Base-by-base conservation (phyloP, 2,888 invertebrate species). In the Lacanobia oleracea region DNA sequence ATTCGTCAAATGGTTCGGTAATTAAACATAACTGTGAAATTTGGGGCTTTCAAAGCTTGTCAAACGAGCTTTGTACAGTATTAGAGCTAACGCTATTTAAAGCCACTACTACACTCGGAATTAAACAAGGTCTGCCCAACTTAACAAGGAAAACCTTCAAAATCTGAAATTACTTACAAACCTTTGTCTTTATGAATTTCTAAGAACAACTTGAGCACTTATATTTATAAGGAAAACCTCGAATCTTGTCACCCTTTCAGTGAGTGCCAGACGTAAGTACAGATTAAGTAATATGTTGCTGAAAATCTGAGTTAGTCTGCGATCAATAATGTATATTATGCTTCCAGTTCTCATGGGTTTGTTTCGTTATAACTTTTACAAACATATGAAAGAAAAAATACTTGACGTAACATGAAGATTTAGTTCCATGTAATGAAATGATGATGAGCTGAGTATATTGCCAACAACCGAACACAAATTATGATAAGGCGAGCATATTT, bases 1-100 rank as follows among this genome's bases (percentile, higher is more conserved):
- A 75, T 27, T 50, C 23, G 14, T 64, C n/a, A 54, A 75, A 64
- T 40, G n/a, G 12, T 57, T 61, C 12, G 54, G 23, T 53, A 63
- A 64, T 51, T 62, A 16, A 75, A 27, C n/a, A 60, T 16, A 68
- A 75, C 68, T 63, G 2, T 53, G 14, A 40, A 69, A 51, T 61
- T 48, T 43, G 33, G 14, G 37, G 12, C 40, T 65, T 76, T 65
- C 27, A 61, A 61, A 65, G 51, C 50, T 61, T 65, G 16, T 61
- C 60, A 50, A 65, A 45, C 56, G 21, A 40, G 51, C 37, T 75
- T 68, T 60, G 18, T 23, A 21, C 14, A 5, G 50, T 61, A 33
- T 61, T 75, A 61, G 9, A 18, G 61, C 8, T 66, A 10, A 48
- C 10, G 43, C 48, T 43, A 59, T 65, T 62, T n/a, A 14, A 27